These are phyloP conservation scores for Hirtodrosophila duncani DNA, from an alignment of 2,888 invertebrate species.

Conservation along the genomic window DNA sequence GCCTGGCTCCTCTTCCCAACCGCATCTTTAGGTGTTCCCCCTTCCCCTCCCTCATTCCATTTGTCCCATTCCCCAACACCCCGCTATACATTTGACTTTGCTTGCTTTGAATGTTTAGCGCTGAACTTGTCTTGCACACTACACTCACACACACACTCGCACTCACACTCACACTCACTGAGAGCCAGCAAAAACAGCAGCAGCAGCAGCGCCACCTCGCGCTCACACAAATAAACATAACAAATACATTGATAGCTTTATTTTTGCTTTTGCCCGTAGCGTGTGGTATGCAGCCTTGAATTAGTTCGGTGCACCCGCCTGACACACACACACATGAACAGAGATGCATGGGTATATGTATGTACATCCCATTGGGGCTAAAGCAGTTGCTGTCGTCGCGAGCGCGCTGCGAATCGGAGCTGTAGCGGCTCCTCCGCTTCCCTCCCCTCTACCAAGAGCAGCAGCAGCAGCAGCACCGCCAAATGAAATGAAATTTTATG, in stretches of 20 bases:
- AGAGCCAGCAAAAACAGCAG: conserved; percentile 1
- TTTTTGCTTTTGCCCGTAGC: conserved; percentile 60
- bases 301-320: conserved; percentile 79
- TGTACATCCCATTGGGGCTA: conserved; percentile 1
- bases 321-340: background rate
- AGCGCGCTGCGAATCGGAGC: conserved; percentile 30
- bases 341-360: conserved; percentile 16
- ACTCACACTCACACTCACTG: conserved; percentile 16
- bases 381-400: background rate
- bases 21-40: background rate
- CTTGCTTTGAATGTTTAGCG: conserved; percentile 72
- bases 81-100: conserved; percentile 10
- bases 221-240: conserved; percentile 16
- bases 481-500: too few species aligned
- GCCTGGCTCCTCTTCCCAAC: conserved; percentile 5
- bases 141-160: conserved; percentile 37
- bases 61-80: background rate
- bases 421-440: too few species aligned
- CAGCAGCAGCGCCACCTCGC: conserved; percentile 17
- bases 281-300: conserved; percentile 79
- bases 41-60: background rate
- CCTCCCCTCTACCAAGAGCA: too few species aligned
- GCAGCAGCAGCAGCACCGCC: too few species aligned
- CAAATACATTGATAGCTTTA: conserved; percentile 63
- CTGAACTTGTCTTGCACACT: conserved; percentile 71